Conservation (phyloP, 2,888 invertebrate species). For the Pelosia muscerda region DNA sequence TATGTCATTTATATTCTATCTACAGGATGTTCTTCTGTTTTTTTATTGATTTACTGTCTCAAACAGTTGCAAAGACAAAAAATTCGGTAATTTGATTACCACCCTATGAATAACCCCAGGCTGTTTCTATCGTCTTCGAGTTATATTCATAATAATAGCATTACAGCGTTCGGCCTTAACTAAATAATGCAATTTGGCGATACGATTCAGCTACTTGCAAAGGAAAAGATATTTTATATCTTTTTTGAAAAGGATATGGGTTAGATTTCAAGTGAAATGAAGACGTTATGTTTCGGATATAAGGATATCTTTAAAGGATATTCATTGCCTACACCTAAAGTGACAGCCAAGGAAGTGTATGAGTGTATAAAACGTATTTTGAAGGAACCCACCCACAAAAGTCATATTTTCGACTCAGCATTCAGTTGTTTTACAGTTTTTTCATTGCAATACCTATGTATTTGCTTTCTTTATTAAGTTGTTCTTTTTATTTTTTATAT, state of each 20-base stretch:
- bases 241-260: neutral
- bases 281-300: neutral
- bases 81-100: conserved; percentile 49
- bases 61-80: conserved; percentile 9
- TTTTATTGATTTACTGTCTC: conserved; percentile 22
- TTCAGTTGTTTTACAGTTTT: no score
- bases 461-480: no score
- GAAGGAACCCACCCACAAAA: no score
- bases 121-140: conserved; percentile 44
- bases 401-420: no score
- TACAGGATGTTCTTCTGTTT: conserved; percentile 21
- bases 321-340: no score
- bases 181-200: conserved; percentile 65
- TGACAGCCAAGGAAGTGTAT: no score
- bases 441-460: no score
- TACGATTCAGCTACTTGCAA: conserved; percentile 34
- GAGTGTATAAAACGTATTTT: no score
- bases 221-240: conserved; percentile 12
- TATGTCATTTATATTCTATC: conserved; percentile 15
- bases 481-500: no score
- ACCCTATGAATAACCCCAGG: conserved; percentile 50
- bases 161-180: conserved; percentile 59
- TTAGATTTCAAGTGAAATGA: neutral
- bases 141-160: conserved; percentile 58
- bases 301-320: no score